Conservation (phyloP, 2,797 vertebrate genomes). For the Trematomus bernacchii region DNA sequence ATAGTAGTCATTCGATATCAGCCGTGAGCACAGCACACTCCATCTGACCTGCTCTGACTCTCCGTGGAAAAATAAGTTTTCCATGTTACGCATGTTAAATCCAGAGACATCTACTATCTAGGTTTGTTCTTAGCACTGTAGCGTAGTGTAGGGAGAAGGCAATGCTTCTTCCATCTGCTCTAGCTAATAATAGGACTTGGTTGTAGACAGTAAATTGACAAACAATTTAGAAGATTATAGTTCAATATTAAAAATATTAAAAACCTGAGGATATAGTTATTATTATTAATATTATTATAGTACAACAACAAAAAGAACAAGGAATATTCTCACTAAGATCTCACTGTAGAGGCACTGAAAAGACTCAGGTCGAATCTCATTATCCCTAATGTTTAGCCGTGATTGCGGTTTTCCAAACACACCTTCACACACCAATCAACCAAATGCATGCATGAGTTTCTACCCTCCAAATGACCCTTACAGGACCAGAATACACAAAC, state of each 20-base stretch:
- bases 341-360: not conserved
- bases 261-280: not conserved
- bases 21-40: not conserved
- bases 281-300: not conserved
- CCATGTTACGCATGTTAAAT: slow-evolving; percentile 12
- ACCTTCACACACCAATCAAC: slow-evolving; percentile 36
- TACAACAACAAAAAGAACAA: not conserved
- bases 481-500: slow-evolving; percentile 29
- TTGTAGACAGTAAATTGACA: not conserved
- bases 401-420: slow-evolving; percentile 19
- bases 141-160: not conserved
- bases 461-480: slow-evolving; percentile 33
- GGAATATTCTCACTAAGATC: not conserved
- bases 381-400: slow-evolving; percentile 23
- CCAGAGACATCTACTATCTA: slow-evolving; percentile 12
- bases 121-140: slow-evolving; percentile 29
- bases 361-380: slow-evolving; percentile 24
- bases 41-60: not conserved
- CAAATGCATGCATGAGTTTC: slow-evolving; percentile 19
- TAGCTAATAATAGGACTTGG: slow-evolving; percentile 2
- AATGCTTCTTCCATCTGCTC: slow-evolving; percentile 17
- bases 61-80: slow-evolving; percentile 10
- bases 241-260: not conserved
- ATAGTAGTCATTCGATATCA: not conserved
- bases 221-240: not conserved